These are phyloP conservation scores for Pachypanchax playfairii DNA, from an alignment of 2,113 vertebrate genomes.

Conservation along the genomic window DNA sequence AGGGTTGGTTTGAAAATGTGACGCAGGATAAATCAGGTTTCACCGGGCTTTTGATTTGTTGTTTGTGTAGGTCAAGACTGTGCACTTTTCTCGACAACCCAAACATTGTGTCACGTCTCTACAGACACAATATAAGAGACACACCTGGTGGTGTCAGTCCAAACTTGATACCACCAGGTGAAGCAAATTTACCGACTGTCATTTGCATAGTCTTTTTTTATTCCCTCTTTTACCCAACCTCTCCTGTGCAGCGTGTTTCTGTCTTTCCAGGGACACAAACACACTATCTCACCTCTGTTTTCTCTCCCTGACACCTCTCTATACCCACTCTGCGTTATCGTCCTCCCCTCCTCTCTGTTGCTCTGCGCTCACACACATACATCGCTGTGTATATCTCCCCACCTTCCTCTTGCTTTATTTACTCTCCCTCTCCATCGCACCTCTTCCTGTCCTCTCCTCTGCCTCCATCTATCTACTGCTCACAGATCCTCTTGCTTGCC, in stretches of 20 bases:
- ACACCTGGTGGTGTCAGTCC: conserved; percentile 1
- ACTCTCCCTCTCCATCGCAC: conserved; percentile 22
- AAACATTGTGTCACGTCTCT: conserved; percentile 30
- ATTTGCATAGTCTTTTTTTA: not conserved
- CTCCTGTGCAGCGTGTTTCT: conserved; percentile 17
- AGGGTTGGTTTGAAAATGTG: conserved; percentile 36
- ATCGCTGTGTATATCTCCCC: conserved; percentile 24
- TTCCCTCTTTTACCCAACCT: conserved; percentile 28
- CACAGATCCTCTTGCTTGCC: conserved; percentile 10
- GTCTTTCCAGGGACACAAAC: conserved; percentile 23
- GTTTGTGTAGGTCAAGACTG: conserved; percentile 34
- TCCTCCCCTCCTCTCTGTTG: conserved; percentile 50
- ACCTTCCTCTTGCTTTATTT: conserved; percentile 33
- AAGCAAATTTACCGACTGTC: not conserved
- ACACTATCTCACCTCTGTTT: conserved; percentile 64
- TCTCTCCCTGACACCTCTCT: conserved; percentile 66
- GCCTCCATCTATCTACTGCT: conserved; percentile 5
- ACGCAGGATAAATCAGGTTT: conserved; percentile 47
- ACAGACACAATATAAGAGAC: not conserved
- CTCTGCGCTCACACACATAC: conserved; percentile 10
- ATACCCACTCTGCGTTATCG: conserved; percentile 51
- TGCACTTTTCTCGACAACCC: conserved; percentile 27
- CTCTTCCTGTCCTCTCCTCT: conserved; percentile 16
- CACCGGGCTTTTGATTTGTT: not conserved
- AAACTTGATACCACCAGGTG: conserved; percentile 3